Base-by-base conservation (phyloP, 1,140 invertebrate genomes). In the Lasioglossum baleicum region DNA sequence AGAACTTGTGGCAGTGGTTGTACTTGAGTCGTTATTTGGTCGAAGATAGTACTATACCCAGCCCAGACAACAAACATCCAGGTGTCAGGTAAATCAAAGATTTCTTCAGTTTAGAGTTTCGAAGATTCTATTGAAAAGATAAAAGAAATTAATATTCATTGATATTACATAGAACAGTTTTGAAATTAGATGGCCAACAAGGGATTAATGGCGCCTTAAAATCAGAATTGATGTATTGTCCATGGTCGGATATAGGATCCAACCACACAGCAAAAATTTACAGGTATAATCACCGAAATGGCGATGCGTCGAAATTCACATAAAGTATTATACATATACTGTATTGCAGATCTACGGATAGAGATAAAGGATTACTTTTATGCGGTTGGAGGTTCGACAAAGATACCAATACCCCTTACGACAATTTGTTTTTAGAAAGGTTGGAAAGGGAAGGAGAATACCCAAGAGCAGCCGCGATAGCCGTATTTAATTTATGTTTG, bases 401-500 rank as follows among this genome's bases (percentile, higher is more conserved):
- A 88, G 95, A 96, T 60, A 90, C 92, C 5, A 89, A 91, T 86
- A 88, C 90, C 1, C 83, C 92, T 6, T 91, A 92, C n/a, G 90
- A 91, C 73, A 92, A 90, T 80, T 82, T 94, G 51, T 95, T 95
- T 83, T 89, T 95, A 44, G 95, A 95, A 85, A 92, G 94, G 88
- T 89, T 96, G 31, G 95, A 95, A 88, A 94, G 93, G 73, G 94
- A 94, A 88, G 94, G 94, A 56, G 93, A 94, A 69, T 97, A 95
- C 92, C 95, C 97, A 58, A 95, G 97, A 91, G 97, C 97, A 42
- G 97, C 98, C 11, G 97, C 98, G 48, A 96, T 99, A 63, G 96
- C 97, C 60, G 95, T 98, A 63, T 99, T 99, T 90, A 97, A 98
- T 93, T 93, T 99, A 77, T 96, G 97, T 89, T 94, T 99, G 65